Base-by-base conservation (phyloP, 2,797 vertebrate species). In the Echeneis naucrates region DNA sequence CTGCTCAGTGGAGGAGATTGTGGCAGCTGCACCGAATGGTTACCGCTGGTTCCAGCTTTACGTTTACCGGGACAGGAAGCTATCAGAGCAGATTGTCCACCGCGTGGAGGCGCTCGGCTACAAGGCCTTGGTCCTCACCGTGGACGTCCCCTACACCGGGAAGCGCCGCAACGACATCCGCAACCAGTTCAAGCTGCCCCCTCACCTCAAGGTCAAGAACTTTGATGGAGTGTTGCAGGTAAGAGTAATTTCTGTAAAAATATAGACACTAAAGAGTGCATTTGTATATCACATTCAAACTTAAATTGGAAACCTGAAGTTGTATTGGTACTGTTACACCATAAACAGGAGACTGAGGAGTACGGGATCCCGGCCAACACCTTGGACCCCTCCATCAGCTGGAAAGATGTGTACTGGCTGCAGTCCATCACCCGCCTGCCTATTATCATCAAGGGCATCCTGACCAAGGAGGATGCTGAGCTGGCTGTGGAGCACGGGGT, bases 1-100 rank as follows among this genome's bases (percentile, higher is more conserved):
- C 74, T 96, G 96, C 85, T 93, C 93, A 0, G 93, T 97, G 76
- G 97, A 99, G 90, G 97, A 99, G 87, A 97, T 99, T 0, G 91
- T 89, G 0, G 68, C 87, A 0, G 93, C 96, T 0, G 97, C 97
- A 0, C 98, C 97, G 0, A 74, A 81, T 0, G 95, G 96, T 2
- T 94, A 96, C 78, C 94, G 83, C 9, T 99, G 98, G 98, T 98
- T 99, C 92, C 97, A 99, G 84, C 95, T 99, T 42, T 99, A 98
- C 9, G 90, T 97, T 26, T 96, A 97, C 87, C 88, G 92, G 14
- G 94, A 97, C 83, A 92, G 95, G 73, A 94, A 93, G 17, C 81
- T 96, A 72, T 96, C 96, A 0, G 95, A 95, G 81, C 90, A 95
- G 79, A 92, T 99, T 12, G 91, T 99, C 56, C 96, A 69, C 24